Evolutionary conservation across 2,797 vertebrate genomes (phyloP).

Genomic region (Lemur catta): DNA sequence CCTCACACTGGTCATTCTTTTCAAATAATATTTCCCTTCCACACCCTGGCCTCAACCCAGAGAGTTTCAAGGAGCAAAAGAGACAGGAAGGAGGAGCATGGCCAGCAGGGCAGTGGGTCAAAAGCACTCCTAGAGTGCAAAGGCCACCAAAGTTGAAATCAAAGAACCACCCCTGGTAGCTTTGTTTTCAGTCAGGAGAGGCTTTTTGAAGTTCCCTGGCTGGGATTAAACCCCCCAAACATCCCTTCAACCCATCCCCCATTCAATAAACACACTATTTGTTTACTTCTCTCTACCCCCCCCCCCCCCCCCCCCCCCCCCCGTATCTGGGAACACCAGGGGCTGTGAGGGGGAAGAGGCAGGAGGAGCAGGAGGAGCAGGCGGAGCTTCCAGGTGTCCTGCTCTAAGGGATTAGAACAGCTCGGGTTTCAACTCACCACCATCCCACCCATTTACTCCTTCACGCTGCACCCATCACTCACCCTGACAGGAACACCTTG

Average conservation of each 20-base stretch:
- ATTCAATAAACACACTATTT: background rate
- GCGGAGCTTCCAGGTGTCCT: slow-evolving; percentile 22
- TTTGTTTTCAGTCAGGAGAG: background rate
- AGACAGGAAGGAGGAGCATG: background rate
- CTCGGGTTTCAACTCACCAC: slow-evolving; percentile 2
- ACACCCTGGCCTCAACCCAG: background rate
- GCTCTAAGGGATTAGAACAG: background rate
- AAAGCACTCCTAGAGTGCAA: background rate
- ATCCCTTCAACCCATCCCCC: background rate
- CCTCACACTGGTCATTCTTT: background rate
- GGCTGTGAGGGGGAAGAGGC: background rate
- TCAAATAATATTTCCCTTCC: background rate
- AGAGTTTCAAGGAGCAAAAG: background rate
- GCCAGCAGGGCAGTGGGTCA: background rate
- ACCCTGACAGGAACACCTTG: background rate
- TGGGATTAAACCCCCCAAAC: slow-evolving; percentile 16
- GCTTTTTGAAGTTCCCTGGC: background rate
- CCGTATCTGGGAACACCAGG: background rate
- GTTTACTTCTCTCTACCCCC: background rate
- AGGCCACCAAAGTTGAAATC: background rate
- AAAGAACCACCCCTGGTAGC: background rate
- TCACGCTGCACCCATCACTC: background rate
- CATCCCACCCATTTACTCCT: background rate
- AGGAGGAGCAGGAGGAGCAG: background rate
- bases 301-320: background rate